These are phyloP conservation scores for Poliocrania exsul DNA, from an alignment of 2,797 vertebrate species.

Conservation along the genomic window DNA sequence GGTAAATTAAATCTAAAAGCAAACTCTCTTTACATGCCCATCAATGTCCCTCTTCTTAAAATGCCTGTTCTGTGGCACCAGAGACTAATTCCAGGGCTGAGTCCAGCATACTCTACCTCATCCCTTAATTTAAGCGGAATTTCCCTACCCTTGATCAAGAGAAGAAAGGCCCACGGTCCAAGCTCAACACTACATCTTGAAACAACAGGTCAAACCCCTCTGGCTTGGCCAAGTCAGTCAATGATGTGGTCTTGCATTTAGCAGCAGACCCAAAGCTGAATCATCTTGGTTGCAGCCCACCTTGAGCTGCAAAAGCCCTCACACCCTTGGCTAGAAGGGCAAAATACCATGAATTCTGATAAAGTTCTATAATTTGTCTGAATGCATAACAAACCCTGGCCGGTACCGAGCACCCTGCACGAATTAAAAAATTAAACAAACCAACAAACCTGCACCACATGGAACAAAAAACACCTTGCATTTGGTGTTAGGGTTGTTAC, in stretches of 20 bases:
- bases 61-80: accelerated
- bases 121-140: neutral
- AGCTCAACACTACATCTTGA: accelerated
- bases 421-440: neutral
- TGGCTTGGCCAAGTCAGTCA: neutral
- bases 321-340: neutral
- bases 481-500: neutral
- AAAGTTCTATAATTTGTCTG: neutral
- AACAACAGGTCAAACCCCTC: neutral
- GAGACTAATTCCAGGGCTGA: neutral
- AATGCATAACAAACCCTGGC: neutral
- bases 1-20: slow-evolving; percentile 26
- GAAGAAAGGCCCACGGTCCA: neutral
- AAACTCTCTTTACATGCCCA: neutral
- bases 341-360: neutral
- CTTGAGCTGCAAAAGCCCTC: neutral
- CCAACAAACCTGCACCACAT: neutral
- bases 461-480: neutral
- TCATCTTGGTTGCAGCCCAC: neutral
- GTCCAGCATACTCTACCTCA: accelerated
- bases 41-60: neutral
- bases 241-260: accelerated
- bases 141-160: neutral
- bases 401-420: accelerated
- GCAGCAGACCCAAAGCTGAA: neutral